A percentile compares a stretch with the other conserved stretches of the same genome.
phyloP scores from a whole-genome alignment of 2,888 invertebrate genomes.

The Eristalis intricaria region DNA sequence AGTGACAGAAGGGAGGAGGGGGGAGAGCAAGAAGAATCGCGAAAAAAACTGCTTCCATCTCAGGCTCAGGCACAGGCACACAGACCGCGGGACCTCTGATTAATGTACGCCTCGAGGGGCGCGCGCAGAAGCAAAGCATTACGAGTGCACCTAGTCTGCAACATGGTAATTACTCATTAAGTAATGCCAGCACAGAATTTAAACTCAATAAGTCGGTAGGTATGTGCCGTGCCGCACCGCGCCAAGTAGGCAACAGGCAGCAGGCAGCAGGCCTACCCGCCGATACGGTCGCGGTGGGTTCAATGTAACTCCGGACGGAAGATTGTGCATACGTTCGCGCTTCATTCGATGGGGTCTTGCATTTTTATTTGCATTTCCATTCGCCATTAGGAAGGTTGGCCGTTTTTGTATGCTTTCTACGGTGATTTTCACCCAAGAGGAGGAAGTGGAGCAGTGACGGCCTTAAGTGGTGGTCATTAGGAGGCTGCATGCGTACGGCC shows the following conservation, averaged over 20 bases:
- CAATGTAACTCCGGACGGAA: constrained; percentile 51
- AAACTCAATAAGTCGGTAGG: constrained; percentile 29
- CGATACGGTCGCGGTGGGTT: constrained; percentile 33
- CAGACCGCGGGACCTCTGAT: constrained; percentile 30
- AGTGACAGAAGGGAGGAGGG: neutral
- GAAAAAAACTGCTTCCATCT: constrained; percentile 46
- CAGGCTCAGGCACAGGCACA: neutral
- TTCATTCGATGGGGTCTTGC: neutral
- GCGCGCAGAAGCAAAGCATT: neutral
- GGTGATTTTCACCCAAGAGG: neutral
- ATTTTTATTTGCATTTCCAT: constrained; percentile 8
- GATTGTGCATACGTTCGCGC: neutral
- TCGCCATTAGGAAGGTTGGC: neutral
- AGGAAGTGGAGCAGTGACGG: neutral
- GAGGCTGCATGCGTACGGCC: neutral
- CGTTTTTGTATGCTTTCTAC: neutral
- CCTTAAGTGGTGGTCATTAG: neutral
- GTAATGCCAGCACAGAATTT: constrained; percentile 48
- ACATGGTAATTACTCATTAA: constrained; percentile 56
- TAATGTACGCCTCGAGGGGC: constrained; percentile 58
- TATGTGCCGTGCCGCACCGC: neutral
- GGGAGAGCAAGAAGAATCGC: neutral
- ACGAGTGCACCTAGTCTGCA: constrained; percentile 17
- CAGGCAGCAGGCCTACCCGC: neutral
- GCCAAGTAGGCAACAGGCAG: neutral